Evolutionary conservation across 2,888 invertebrate genomes (phyloP), one percentile per base, ranked within the genome.

Genomic region (Macrophya alboannulata): DNA sequence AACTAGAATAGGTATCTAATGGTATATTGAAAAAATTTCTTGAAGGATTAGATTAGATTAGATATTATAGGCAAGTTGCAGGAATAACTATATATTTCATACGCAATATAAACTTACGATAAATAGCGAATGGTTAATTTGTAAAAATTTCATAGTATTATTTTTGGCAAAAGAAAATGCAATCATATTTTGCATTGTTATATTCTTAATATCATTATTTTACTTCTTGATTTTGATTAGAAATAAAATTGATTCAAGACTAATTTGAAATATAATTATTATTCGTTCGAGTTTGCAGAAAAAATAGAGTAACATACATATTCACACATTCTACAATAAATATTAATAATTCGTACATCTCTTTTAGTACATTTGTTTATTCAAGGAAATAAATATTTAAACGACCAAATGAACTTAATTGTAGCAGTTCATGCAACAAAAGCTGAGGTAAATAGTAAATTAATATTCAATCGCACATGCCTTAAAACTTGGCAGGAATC

Each of bases 201-300:
- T 37, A 55, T 59, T 40, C 12, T 12, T 51, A 12, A 10, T 51
- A 48, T n/a, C 40, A 21, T n/a, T 59, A 21, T 31, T 25, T 55
- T 25, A 17, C 17, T 25, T n/a, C 4, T 40, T 21, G 21, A 81
- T 12, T 8, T 10, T 1, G 9, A n/a, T 81, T 43, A 43, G 40
- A 62, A 81, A 59, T 21, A 81, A 40, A 37, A 59, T 81, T 81
- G n/a, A 45, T 37, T 55, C n/a, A 31, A 51, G n/a, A 55, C 31
- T 77, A 77, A 37, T 81, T 81, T 81, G 17, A 62, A 81, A 43
- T 59, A 62, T 59, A 40, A 81, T 81, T 43, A 81, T 62, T 62
- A 59, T 40, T 62, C 59, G 40, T 21, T 40, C 59, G 37, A 40
- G 25, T 62, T 81, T 62, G 43, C 12, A 40, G 5, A 40, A n/a